These are phyloP conservation scores for Leucosticte australis DNA, from an alignment of 2,113 vertebrate genomes.

Conservation along the genomic window DNA sequence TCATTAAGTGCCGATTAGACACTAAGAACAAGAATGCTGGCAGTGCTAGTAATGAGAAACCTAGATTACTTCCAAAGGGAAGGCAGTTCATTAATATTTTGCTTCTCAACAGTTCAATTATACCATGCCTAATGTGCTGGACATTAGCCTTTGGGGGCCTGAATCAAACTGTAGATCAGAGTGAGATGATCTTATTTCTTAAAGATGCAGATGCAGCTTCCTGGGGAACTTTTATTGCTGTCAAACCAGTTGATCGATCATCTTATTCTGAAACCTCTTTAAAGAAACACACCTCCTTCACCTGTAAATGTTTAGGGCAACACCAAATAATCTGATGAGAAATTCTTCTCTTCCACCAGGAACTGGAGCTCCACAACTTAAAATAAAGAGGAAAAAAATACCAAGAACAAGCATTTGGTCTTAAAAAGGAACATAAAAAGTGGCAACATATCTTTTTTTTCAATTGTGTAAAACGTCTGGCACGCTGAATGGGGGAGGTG, in stretches of 20 bases:
- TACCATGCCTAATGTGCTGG: slow-evolving; percentile 48
- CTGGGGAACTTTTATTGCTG: not conserved
- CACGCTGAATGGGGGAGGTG: not conserved
- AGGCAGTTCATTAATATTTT: slow-evolving; percentile 73
- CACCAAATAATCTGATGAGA: not conserved
- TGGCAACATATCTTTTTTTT: not conserved
- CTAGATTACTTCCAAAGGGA: slow-evolving; percentile 69
- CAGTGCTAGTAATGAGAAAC: slow-evolving; percentile 45
- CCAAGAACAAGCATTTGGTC: not conserved
- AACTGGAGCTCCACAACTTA: not conserved
- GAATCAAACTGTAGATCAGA: not conserved
- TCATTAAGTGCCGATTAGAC: slow-evolving; percentile 63
- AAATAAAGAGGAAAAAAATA: not conserved
- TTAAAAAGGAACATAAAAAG: not conserved
- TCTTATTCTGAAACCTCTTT: not conserved
- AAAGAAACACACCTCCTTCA: not conserved
- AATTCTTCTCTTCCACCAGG: not conserved
- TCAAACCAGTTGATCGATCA: not conserved
- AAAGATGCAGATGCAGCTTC: not conserved
- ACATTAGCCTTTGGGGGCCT: slow-evolving; percentile 53
- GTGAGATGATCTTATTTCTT: not conserved
- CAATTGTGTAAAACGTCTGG: not conserved
- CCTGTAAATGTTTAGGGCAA: not conserved
- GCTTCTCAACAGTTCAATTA: slow-evolving; percentile 73
- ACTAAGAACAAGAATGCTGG: slow-evolving; percentile 57